Evolutionary conservation across 2,888 invertebrate genomes (phyloP), one percentile per base, ranked within the genome.

Genomic region (Lamproptera curius): DNA sequence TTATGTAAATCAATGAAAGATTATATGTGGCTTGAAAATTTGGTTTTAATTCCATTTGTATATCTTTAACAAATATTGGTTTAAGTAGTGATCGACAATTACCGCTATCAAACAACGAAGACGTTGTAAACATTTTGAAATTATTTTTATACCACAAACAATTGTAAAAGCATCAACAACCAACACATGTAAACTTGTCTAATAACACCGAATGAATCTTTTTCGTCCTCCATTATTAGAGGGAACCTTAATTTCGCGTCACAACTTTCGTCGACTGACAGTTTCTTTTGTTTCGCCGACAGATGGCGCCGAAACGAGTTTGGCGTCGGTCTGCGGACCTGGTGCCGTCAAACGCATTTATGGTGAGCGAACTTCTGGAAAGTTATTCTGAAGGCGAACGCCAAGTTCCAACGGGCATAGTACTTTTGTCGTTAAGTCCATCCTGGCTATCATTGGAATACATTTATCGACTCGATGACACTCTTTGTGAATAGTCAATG

Each of bases 241-340:
- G n/a, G n/a, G 2, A 28, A 20, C 6, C 20, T 5, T 20, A 20
- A 3, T 3, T 31, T 5, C 2, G n/a, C 11, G n/a, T 11, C 13
- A 31, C n/a, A 11, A 31, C 2, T 5, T n/a, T 9, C 2, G 11
- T 11, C 11, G 6, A 31, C 31, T 23, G 20, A 34, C 10, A 4
- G 2, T 16, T 34, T 4, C 8, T 3, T 36, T 31, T 40, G 11
- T 40, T 33, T 70, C 63, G 61, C 71, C 70, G 45, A 40, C 84
- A 86, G 86, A 83, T 84, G 82, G 67, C 77, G 56, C 66, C 75
- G 44, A 61, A 69, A 53, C 69, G 70, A 43, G 60, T 67, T 47
- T 70, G 67, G 26, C 71, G 65, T 51, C 67, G 73, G 47, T 58
- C 75, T 42, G 70, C 70, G 33, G 62, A 66, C 39, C 65, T 72